A percentile compares a stretch with the other conserved stretches of the same genome.
phyloP scores from a whole-genome alignment of 37 sponge, comb jelly and placozoan genomes.

The Dysidea cf. avara region DNA sequence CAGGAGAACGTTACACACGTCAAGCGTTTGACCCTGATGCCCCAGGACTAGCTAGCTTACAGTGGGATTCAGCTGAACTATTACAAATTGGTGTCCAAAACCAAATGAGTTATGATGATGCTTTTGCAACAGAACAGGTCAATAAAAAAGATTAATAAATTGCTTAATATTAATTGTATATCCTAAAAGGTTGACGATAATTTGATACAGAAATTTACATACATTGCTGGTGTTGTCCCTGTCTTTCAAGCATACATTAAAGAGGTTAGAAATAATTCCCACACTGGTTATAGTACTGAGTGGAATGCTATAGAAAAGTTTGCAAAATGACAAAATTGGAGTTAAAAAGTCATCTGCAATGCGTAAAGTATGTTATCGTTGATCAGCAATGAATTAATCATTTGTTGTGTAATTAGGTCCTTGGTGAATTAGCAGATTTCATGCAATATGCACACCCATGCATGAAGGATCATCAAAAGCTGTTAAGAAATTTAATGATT shows the following conservation, averaged over 20 bases:
- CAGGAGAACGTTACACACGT: slow-evolving; percentile 15
- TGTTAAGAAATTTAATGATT: slow-evolving; percentile 66
- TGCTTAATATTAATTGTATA: background rate
- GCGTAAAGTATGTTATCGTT: background rate
- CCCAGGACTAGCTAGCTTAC: slow-evolving; percentile 35
- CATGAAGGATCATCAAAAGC: slow-evolving; percentile 69
- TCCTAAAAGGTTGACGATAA: slow-evolving; percentile 50
- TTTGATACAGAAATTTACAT: slow-evolving; percentile 64
- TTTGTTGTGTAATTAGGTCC: slow-evolving; percentile 11
- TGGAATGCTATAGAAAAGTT: too few relatives aligned
- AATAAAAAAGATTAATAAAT: background rate
- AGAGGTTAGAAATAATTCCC: background rate
- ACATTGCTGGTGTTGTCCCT: slow-evolving; percentile 70
- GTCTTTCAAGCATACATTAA: slow-evolving; percentile 58
- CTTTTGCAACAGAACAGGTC: slow-evolving; percentile 66
- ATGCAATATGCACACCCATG: slow-evolving; percentile 5
- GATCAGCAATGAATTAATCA: background rate
- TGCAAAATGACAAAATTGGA: too few relatives aligned
- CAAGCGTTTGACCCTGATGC: slow-evolving; percentile 21
- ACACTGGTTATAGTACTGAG: too few relatives aligned
- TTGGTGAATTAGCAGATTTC: slow-evolving; percentile 19
- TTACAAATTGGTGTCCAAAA: slow-evolving; percentile 13
- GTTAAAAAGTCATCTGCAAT: too few relatives aligned
- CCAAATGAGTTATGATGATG: slow-evolving; percentile 64
- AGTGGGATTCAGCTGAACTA: slow-evolving; percentile 70